Conservation (phyloP, 2,888 invertebrate genomes). For the Lepidochitona cinerea region DNA sequence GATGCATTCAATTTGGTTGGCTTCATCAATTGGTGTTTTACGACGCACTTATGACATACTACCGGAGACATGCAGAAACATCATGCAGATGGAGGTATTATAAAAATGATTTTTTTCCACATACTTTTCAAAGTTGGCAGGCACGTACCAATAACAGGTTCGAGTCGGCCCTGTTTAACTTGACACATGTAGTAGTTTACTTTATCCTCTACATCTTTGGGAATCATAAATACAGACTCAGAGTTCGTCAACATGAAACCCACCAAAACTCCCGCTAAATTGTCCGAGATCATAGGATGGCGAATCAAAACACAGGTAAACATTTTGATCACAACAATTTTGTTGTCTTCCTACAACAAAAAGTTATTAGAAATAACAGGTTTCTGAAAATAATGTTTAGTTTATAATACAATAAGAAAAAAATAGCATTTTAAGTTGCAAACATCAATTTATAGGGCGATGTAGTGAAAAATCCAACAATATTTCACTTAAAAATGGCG, state of each 20-base stretch:
- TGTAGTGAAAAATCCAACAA: too few relatives aligned
- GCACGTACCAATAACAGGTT: constrained; percentile 15
- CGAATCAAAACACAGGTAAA: constrained; percentile 58
- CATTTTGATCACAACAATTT: constrained; percentile 44
- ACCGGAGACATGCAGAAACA: too few relatives aligned
- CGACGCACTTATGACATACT: too few relatives aligned
- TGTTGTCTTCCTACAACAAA: constrained; percentile 53
- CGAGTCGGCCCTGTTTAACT: constrained; percentile 12
- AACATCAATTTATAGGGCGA: too few relatives aligned
- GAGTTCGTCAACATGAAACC: constrained; percentile 60
- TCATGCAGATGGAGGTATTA: too few relatives aligned
- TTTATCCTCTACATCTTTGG: constrained; percentile 51
- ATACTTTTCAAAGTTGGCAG: constrained; percentile 5
- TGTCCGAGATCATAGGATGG: constrained; percentile 58
- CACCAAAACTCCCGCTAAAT: constrained; percentile 56
- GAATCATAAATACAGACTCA: constrained; percentile 55
- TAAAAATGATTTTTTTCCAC: neutral
- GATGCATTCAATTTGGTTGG: too few relatives aligned
- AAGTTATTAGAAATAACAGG: neutral
- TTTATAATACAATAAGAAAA: too few relatives aligned
- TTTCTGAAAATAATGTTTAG: too few relatives aligned
- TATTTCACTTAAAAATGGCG: too few relatives aligned
- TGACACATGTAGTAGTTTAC: constrained; percentile 38
- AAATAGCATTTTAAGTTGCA: too few relatives aligned
- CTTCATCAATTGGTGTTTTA: too few relatives aligned